Evolutionary conservation across 1,140 invertebrate species (phyloP).

Genomic region (Drosophila novamexicana): DNA sequence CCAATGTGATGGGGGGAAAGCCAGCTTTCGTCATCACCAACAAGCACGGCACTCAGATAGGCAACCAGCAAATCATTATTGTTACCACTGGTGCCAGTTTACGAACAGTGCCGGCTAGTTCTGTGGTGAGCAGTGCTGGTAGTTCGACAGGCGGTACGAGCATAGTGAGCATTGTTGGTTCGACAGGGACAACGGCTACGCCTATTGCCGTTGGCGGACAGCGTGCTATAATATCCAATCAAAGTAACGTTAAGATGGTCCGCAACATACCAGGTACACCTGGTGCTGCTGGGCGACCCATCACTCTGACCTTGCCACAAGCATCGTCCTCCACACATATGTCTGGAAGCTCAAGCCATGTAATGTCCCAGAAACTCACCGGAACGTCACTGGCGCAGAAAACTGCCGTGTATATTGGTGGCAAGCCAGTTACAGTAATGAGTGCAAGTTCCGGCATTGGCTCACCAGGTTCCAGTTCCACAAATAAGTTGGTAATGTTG

Average conservation of each 20-base stretch:
- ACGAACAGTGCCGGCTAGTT: constrained; percentile 84
- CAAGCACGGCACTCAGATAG: constrained; percentile 85
- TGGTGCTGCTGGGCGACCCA: constrained; percentile 86
- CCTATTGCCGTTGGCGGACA: constrained; percentile 67
- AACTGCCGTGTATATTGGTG: constrained; percentile 87
- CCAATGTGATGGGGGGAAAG: constrained; percentile 74
- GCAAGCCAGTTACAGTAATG: constrained; percentile 89
- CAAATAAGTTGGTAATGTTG: constrained; percentile 78
- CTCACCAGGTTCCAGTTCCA: constrained; percentile 1
- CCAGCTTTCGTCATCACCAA: constrained; percentile 84
- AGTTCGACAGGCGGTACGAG: constrained; percentile 85
- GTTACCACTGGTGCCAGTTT: constrained; percentile 89
- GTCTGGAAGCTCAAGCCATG: constrained; percentile 7
- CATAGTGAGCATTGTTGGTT: constrained; percentile 75
- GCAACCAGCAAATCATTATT: constrained; percentile 89
- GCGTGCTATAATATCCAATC: constrained; percentile 83
- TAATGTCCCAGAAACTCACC: constrained; percentile 5
- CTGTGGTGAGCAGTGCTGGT: constrained; percentile 86
- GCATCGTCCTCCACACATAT: constrained; percentile 26
- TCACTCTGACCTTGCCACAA: constrained; percentile 88
- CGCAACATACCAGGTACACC: constrained; percentile 85
- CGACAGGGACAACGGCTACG: constrained; percentile 60
- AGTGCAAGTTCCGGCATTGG: constrained; percentile 77
- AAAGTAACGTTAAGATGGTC: constrained; percentile 88
- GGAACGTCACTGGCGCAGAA: constrained; percentile 85